phyloP scores from a whole-genome alignment of 1,140 invertebrate genomes.

The Zaprionus ornatus region DNA sequence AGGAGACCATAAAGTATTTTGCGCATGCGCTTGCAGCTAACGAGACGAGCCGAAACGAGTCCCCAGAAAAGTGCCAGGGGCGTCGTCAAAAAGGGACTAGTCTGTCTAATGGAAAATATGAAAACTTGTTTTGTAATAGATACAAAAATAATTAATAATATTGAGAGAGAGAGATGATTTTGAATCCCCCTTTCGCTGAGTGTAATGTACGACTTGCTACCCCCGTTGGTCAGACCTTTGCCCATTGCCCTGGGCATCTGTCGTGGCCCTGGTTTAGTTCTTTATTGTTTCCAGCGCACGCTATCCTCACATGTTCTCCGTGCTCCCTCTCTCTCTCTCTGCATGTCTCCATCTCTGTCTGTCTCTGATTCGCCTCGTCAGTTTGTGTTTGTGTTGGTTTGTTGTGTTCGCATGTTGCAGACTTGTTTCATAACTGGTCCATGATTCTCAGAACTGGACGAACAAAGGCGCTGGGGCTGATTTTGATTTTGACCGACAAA shows the following conservation, averaged over 20 bases:
- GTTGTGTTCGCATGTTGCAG: constrained; percentile 70
- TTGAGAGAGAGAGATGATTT: background rate
- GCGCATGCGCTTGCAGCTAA: constrained; percentile 68
- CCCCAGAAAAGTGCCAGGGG: constrained; percentile 7
- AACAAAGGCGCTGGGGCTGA: constrained; percentile 77
- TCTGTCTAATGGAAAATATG: background rate
- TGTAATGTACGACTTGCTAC: background rate
- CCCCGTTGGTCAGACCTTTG: constrained; percentile 36
- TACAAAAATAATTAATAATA: background rate
- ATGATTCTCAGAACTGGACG: constrained; percentile 78
- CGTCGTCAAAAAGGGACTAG: background rate
- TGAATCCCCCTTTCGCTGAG: background rate
- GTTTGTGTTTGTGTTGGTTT: constrained; percentile 22
- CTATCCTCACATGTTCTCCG: constrained; percentile 22
- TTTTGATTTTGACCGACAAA: constrained; percentile 83
- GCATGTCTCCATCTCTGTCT: background rate
- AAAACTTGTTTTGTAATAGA: background rate
- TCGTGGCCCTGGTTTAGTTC: constrained; percentile 65
- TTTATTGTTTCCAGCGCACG: constrained; percentile 67
- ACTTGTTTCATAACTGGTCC: constrained; percentile 83
- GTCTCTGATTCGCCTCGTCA: background rate
- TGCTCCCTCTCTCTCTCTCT: constrained; percentile 9
- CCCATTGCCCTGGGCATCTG: constrained; percentile 31
- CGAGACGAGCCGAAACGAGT: constrained; percentile 60
- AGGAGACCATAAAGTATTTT: constrained; percentile 71